Evolutionary conservation across 2,888 invertebrate genomes (phyloP), one percentile per base, ranked within the genome.

Genomic region (Calameuta pallipes): DNA sequence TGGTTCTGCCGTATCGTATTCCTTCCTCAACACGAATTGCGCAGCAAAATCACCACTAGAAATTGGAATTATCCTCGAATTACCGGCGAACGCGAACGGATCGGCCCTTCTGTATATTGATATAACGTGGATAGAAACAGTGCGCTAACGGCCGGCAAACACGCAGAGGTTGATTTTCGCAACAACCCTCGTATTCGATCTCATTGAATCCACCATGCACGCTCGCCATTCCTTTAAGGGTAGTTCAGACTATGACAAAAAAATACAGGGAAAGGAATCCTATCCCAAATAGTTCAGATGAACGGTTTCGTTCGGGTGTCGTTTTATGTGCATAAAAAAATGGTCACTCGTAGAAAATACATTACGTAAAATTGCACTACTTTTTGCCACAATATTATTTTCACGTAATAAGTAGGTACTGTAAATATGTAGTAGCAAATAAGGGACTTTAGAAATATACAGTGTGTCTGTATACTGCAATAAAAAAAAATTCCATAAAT

Each of bases 31-130:
- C 87, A 87, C 84, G 84, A 88, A 88, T 87, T 86, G 87, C 85
- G 87, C 86, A 86, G 83, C 86, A 83, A 85, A 87, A 87, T 88
- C 85, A 84, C 86, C 83, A 85, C 85, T 87, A 85, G 85, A 87
- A 87, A 87, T 87, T 86, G 84, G 85, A 87, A 88, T 88, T 87
- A 87, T 86, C 83, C 85, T 84, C 81, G 82, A 87, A 87, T 87
- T 87, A 86, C 84, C 83, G 37, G 37, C 68, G n/a, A n/a, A 75
- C 37, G 41, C 75, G 36, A 70, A 41, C 41, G 75, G 75, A 70
- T 75, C 75, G 71, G 74, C 31, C 75, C 35, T 82, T 77, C 78
- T 68, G 81, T 80, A 79, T 82, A 83, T 84, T 80, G 83, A 83
- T 85, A 82, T 82, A 86, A 83, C 83, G 80, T 82, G 79, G 80